These are phyloP conservation scores for Nestor notabilis DNA, from an alignment of 2,113 vertebrate genomes.

Conservation along the genomic window DNA sequence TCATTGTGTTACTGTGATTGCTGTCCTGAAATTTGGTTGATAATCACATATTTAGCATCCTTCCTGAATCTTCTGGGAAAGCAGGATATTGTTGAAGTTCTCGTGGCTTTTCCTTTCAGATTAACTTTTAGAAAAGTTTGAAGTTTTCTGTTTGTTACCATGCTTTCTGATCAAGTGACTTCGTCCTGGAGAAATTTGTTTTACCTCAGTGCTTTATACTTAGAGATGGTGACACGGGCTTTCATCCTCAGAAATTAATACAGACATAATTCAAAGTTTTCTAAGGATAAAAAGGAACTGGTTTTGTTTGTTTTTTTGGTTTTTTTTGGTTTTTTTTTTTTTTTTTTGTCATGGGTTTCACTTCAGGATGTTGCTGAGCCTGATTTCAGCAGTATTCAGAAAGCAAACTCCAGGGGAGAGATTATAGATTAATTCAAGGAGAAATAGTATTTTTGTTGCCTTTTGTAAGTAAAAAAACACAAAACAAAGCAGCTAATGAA, in stretches of 20 bases:
- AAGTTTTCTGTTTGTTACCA: background rate
- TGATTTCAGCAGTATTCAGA: background rate
- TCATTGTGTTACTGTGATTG: background rate
- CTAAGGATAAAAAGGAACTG: background rate
- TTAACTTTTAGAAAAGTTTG: background rate
- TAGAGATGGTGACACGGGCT: background rate
- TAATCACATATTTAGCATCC: background rate
- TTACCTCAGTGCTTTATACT: background rate
- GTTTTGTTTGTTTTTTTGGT: background rate
- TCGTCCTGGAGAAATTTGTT: background rate
- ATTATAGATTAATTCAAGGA: background rate
- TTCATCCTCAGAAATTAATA: background rate
- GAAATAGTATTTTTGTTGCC: background rate
- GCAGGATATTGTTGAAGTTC: background rate
- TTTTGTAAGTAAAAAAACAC: background rate
- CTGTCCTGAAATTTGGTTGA: background rate
- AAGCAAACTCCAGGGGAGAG: background rate
- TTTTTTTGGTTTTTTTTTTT: background rate
- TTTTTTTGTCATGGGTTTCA: background rate
- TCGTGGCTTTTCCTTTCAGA: background rate
- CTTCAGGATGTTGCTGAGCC: background rate
- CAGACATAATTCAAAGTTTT: background rate
- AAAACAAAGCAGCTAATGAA: background rate
- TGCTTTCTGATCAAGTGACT: background rate
- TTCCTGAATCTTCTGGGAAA: background rate